phyloP scores from a whole-genome alignment of 2,113 vertebrate genomes.

The Cyprinus carpio region DNA sequence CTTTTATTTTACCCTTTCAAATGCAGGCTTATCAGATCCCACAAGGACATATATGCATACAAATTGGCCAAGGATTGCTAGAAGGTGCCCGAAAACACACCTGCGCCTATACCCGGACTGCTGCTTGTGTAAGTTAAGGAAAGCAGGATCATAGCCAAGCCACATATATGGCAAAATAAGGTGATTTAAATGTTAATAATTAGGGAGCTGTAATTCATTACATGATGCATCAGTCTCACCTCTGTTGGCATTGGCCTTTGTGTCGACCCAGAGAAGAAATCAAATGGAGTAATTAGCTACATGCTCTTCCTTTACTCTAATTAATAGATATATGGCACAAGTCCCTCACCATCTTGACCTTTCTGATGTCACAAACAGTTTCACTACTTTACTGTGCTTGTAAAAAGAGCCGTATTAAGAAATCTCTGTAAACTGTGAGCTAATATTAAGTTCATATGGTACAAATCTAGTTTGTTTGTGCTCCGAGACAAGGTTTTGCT shows the following conservation, averaged over 20 bases:
- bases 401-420: neutral
- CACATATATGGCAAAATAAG: conserved; percentile 27
- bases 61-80: neutral
- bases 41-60: conserved; percentile 1
- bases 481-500: neutral
- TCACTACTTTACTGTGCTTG: neutral
- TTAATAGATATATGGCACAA: conserved; percentile 11
- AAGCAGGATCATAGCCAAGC: conserved; percentile 17
- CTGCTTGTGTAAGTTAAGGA: neutral
- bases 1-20: conserved; percentile 48
- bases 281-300: conserved; percentile 42
- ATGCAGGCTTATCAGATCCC: conserved; percentile 37
- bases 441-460: neutral
- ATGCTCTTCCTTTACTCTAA: neutral
- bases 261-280: conserved; percentile 39
- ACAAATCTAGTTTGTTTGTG: conserved; percentile 14
- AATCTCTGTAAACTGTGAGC: neutral
- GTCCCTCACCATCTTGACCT: conserved; percentile 34
- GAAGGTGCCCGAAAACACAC: neutral
- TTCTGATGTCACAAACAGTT: conserved; percentile 3
- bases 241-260: conserved; percentile 8
- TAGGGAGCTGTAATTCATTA: conserved; percentile 45
- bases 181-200: conserved; percentile 47
- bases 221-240: conserved; percentile 21
- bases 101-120: neutral